phyloP scores from a whole-genome alignment of 2,797 vertebrate genomes.

The Xenops minutus region DNA sequence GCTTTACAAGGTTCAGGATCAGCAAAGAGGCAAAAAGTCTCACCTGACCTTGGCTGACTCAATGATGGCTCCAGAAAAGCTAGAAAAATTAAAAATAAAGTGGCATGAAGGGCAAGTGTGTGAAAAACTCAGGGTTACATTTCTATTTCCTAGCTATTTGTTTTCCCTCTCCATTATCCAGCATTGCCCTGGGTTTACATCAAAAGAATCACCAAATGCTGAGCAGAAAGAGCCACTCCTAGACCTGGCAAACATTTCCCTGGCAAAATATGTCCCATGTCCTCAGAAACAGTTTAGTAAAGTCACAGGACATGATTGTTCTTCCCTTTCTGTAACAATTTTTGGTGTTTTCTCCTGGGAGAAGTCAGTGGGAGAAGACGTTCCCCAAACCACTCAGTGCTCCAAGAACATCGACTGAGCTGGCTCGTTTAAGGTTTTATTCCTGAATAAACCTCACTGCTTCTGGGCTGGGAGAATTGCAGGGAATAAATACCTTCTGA shows the following conservation, averaged over 20 bases:
- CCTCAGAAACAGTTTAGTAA: neutral
- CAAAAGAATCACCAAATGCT: neutral
- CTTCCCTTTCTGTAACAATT: neutral
- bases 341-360: neutral
- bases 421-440: neutral
- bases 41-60: neutral
- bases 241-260: neutral
- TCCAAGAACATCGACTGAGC: neutral
- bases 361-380: neutral
- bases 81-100: neutral
- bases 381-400: neutral
- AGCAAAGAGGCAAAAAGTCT: neutral
- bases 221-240: neutral
- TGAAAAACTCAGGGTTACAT: neutral
- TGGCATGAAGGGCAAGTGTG: neutral
- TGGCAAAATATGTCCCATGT: neutral
- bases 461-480: neutral
- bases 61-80: neutral
- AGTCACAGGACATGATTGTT: neutral
- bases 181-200: neutral
- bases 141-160: neutral
- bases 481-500: neutral
- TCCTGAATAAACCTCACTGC: neutral
- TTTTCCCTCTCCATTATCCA: neutral
- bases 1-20: neutral